Evolutionary conservation across 1,140 invertebrate species (phyloP).

Genomic region (Triops cancriformis): DNA sequence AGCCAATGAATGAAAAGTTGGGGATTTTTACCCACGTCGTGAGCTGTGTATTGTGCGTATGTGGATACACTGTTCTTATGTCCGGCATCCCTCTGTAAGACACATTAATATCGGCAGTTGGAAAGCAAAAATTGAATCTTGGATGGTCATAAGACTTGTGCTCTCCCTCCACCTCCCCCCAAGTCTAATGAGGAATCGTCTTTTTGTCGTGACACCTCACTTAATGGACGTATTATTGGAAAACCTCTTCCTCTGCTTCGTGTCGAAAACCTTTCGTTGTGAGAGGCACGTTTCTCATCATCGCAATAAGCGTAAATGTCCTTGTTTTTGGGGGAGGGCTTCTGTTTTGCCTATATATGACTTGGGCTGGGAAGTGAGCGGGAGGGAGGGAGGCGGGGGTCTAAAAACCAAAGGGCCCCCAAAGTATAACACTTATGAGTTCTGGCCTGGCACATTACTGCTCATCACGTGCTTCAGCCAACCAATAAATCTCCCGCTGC

Average conservation of each 20-base stretch:
- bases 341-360: conserved; percentile 7
- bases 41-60: not conserved
- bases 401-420: too few species aligned
- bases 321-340: not conserved
- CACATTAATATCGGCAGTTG: not conserved
- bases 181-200: not conserved
- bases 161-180: too few species aligned
- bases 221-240: not conserved
- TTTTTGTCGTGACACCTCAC: not conserved
- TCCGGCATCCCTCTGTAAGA: not conserved
- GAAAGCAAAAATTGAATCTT: not conserved
- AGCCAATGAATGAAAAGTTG: conserved; percentile 6
- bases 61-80: not conserved
- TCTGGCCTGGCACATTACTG: not conserved
- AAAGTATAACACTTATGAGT: conserved; percentile 7
- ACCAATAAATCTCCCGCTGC: not conserved
- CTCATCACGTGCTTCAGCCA: conserved; percentile 12
- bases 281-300: not conserved
- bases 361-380: not conserved
- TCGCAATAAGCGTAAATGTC: not conserved
- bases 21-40: too few species aligned
- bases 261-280: not conserved
- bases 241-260: not conserved
- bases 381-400: not conserved
- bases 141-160: not conserved